Evolutionary conservation across 2,113 vertebrate genomes (phyloP).

Genomic region (Gavialis gangeticus): DNA sequence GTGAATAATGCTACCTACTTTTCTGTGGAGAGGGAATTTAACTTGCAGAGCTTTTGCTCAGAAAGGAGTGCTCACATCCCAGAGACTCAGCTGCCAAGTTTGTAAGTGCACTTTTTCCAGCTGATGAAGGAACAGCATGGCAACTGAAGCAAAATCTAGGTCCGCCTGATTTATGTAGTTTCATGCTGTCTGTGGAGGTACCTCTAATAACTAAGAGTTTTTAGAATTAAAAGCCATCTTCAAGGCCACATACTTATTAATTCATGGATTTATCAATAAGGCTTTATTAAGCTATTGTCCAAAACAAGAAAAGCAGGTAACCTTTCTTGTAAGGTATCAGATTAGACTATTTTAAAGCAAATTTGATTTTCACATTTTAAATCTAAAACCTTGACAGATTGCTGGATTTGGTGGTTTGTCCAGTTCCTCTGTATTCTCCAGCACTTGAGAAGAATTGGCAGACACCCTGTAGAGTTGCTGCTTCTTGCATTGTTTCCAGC

Average conservation of each 20-base stretch:
- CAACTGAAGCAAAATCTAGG: neutral
- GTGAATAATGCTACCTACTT: neutral
- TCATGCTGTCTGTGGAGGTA: neutral
- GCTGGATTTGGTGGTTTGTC: conserved; percentile 86
- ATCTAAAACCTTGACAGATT: conserved; percentile 75
- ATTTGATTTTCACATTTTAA: neutral
- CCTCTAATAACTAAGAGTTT: neutral
- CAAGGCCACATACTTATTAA: neutral
- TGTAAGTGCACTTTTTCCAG: neutral
- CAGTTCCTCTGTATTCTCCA: conserved; percentile 74
- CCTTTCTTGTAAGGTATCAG: neutral
- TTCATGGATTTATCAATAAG: too few relatives aligned
- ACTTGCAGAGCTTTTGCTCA: neutral
- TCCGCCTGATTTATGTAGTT: neutral
- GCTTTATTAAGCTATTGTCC: too few relatives aligned
- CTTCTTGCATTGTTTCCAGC: conserved; percentile 63
- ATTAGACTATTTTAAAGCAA: neutral
- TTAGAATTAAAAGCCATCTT: neutral
- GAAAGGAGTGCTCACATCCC: neutral
- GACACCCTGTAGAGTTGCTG: conserved; percentile 70
- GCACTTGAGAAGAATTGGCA: conserved; percentile 60
- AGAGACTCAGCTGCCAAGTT: neutral
- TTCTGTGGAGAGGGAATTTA: neutral
- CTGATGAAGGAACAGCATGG: neutral
- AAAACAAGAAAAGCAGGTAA: too few relatives aligned